Percentiles rank a stretch among this genome's conserved stretches.
phyloP scores from a whole-genome alignment of 1,140 invertebrate genomes.

The Pararge aegeria region DNA sequence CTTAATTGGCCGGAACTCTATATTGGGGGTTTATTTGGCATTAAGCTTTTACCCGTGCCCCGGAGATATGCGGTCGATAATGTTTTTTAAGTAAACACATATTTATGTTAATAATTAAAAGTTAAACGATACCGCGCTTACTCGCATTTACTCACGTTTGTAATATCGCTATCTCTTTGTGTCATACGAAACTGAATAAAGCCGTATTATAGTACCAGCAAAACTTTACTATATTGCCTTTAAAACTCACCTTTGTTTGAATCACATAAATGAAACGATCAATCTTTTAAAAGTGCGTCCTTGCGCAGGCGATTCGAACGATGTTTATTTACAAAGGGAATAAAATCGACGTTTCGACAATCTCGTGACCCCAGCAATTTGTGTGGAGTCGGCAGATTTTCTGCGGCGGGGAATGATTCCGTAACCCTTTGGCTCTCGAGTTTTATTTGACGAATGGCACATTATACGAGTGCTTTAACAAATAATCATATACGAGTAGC shows the following conservation, averaged over 20 bases:
- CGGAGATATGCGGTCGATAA: too few relatives aligned
- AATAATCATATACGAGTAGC: neutral
- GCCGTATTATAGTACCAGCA: too few relatives aligned
- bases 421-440: constrained; percentile 8
- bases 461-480: constrained; percentile 3
- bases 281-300: constrained; percentile 5
- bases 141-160: too few relatives aligned
- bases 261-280: constrained; percentile 2
- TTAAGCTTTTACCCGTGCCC: too few relatives aligned
- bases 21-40: too few relatives aligned
- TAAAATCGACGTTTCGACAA: constrained; percentile 13
- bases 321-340: constrained; percentile 13
- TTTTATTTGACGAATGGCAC: constrained; percentile 4
- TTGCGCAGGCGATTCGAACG: neutral
- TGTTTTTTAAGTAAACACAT: too few relatives aligned
- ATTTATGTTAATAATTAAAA: too few relatives aligned
- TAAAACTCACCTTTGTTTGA: neutral
- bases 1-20: too few relatives aligned
- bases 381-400: constrained; percentile 6
- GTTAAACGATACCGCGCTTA: too few relatives aligned
- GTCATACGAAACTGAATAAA: too few relatives aligned
- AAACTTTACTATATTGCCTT: neutral
- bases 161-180: too few relatives aligned
- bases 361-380: constrained; percentile 11
- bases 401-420: constrained; percentile 4